Evolutionary conservation across 2,888 invertebrate genomes (phyloP), one percentile per base, ranked within the genome.

Genomic region (Tryphoninae sp.): DNA sequence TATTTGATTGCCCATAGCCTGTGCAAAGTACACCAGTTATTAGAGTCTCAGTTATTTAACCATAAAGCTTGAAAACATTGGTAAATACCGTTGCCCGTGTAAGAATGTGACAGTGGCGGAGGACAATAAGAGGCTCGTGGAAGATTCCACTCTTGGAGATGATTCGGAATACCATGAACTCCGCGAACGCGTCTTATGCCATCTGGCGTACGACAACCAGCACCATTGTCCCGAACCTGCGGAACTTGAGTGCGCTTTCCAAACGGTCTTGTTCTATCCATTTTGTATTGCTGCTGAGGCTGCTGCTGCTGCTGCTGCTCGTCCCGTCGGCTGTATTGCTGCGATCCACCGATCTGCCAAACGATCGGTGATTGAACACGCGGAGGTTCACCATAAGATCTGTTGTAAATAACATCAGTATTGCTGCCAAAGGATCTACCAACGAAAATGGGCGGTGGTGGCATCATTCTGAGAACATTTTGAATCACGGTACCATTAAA

Each of bases 121-220:
- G 87, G 76, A 69, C 84, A 81, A 67, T 86, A 87, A 2, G 84
- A 58, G n/a, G 86, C 83, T 42, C 88, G 84, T 13, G 84, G 82
- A 58, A 85, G 84, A 81, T 83, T 83, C 86, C 89, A 88, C 53
- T 89, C 89, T 19, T 87, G 68, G 67, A 86, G 82, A 74, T 89
- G 89, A 75, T 84, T 80, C 53, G 88, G 85, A 19, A 88, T 85
- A 78, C 86, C 87, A 51, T 91, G 90, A 22, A 88, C 84, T 61
- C 91, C 90, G 80, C 89, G 88, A 8, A 91, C 89, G 55, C 90
- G 89, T 65, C 92, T 86, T 72, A 88, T 87, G 16, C 89, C 88
- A 33, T 90, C 89, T 2, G 92, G 90, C 16, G 90, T 90, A 53
- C 87, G 87, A 72, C 86, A 82, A 62, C 82, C 61, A 26, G 69